Conservation (phyloP, 2,797 vertebrate species). For the Melanotaenia nigrans region DNA sequence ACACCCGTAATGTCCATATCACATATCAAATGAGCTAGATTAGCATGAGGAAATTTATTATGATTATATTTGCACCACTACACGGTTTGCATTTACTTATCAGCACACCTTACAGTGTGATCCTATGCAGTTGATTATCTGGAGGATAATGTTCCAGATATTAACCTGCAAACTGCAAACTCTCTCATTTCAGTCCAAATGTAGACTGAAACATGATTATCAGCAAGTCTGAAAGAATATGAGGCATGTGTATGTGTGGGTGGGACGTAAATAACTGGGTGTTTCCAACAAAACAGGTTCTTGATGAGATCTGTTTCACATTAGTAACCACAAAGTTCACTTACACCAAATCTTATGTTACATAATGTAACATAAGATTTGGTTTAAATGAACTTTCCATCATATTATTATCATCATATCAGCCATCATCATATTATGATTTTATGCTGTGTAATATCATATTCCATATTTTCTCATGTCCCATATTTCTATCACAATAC, state of each 20-base stretch:
- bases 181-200: neutral
- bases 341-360: constrained; percentile 14
- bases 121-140: constrained; percentile 5
- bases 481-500: neutral
- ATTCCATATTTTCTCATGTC: neutral
- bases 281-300: constrained; percentile 62
- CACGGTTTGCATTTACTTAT: constrained; percentile 17
- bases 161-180: neutral
- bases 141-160: neutral
- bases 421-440: neutral
- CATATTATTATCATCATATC: too few relatives aligned
- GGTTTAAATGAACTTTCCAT: too few relatives aligned
- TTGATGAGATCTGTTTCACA: constrained; percentile 21
- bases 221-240: constrained; percentile 14
- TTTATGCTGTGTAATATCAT: neutral
- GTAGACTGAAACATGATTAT: neutral
- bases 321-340: constrained; percentile 11
- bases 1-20: constrained; percentile 24
- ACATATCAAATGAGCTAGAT: constrained; percentile 22
- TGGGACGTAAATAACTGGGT: constrained; percentile 46
- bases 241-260: constrained; percentile 30
- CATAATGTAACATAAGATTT: neutral
- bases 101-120: constrained; percentile 14
- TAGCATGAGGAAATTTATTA: constrained; percentile 21
- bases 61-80: neutral